Evolutionary conservation across 2,888 invertebrate species (phyloP).

Genomic region (Drosophila stalkeri): DNA sequence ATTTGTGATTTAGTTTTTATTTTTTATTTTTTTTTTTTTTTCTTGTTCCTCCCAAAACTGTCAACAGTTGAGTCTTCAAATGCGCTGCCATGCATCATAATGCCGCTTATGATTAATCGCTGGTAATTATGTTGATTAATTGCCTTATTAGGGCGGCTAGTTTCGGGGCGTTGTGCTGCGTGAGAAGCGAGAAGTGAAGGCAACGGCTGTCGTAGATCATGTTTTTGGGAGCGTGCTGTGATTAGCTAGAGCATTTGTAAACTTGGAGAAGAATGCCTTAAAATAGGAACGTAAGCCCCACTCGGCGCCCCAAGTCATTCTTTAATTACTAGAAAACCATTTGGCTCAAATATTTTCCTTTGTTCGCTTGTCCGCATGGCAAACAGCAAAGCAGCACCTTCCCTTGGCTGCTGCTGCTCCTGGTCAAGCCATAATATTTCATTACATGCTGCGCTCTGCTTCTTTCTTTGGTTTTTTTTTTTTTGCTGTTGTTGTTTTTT

Average conservation of each 20-base stretch:
- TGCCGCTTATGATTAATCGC: conserved; percentile 74
- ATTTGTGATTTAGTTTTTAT: conserved; percentile 63
- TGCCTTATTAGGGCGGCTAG: conserved; percentile 74
- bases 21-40: conserved; percentile 27
- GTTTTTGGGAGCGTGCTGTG: conserved; percentile 59
- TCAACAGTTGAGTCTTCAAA: conserved; percentile 53
- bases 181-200: conserved; percentile 45
- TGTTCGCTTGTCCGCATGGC: conserved; percentile 52
- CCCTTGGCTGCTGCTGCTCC: conserved; percentile 24
- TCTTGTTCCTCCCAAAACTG: conserved; percentile 60
- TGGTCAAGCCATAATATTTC: conserved; percentile 73
- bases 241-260: conserved; percentile 18
- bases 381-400: conserved; percentile 44
- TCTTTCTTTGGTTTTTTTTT: conserved; percentile 19
- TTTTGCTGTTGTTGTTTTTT: conserved; percentile 32
- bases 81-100: conserved; percentile 46
- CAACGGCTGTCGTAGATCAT: conserved; percentile 63
- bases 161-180: conserved; percentile 34
- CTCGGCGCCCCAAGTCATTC: conserved; percentile 34
- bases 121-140: conserved; percentile 81
- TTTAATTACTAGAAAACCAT: conserved; percentile 76
- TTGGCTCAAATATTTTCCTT: conserved; percentile 71
- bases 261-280: conserved; percentile 25
- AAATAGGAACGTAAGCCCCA: conserved; percentile 46
- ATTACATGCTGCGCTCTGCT: conserved; percentile 63